These are phyloP conservation scores for Schrankia costaestrigalis DNA, from an alignment of 2,888 invertebrate species.

Conservation along the genomic window DNA sequence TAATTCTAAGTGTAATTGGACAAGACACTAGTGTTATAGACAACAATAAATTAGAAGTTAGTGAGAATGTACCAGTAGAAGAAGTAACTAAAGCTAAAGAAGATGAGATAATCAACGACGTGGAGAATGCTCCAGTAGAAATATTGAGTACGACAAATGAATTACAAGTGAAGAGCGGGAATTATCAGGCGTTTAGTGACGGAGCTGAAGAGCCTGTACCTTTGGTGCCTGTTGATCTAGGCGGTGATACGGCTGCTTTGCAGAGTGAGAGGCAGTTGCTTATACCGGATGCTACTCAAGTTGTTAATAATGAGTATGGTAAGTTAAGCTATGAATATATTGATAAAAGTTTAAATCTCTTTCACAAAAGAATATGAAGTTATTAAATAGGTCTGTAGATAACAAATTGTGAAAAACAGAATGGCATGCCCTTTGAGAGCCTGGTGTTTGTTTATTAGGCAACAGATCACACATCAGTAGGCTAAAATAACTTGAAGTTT, in stretches of 20 bases:
- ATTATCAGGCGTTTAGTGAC: conserved; percentile 62
- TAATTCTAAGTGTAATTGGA: conserved; percentile 63
- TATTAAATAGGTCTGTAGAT: too few species aligned
- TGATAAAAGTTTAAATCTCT: too few species aligned
- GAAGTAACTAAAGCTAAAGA: conserved; percentile 31
- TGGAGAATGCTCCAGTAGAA: conserved; percentile 42
- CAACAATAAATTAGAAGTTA: conserved; percentile 41
- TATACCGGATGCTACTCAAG: conserved; percentile 44
- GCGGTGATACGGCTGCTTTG: conserved; percentile 25
- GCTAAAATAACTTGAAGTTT: too few species aligned
- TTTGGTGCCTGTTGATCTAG: conserved; percentile 27
- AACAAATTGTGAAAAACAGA: too few species aligned
- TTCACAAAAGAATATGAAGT: too few species aligned
- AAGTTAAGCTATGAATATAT: too few species aligned
- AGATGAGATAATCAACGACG: conserved; percentile 21
- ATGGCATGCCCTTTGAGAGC: too few species aligned
- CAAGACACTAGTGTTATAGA: conserved; percentile 53
- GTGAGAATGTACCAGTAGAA: conserved; percentile 9
- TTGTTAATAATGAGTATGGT: conserved; percentile 64
- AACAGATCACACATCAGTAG: too few species aligned
- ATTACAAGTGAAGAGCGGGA: conserved; percentile 62
- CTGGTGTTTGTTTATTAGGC: too few species aligned
- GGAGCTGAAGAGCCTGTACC: conserved; percentile 48
- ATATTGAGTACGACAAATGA: conserved; percentile 40
- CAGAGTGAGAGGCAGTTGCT: conserved; percentile 59